phyloP scores from a whole-genome alignment of 2,113 vertebrate species.

The Paratilapia polleni region DNA sequence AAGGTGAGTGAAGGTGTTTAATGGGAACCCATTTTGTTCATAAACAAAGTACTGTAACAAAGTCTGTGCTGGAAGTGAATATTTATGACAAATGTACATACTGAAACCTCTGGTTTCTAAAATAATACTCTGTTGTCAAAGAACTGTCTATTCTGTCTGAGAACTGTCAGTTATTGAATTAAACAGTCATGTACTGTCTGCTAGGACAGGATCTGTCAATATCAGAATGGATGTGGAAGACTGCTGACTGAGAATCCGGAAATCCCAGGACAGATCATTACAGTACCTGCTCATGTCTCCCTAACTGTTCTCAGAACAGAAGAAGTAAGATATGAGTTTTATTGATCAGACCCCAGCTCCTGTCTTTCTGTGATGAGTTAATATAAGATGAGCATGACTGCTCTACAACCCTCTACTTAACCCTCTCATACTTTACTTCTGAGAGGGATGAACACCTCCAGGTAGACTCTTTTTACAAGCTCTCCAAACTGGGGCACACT shows the following conservation, averaged over 20 bases:
- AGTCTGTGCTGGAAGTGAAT: too few relatives aligned
- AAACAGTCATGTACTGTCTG: background rate
- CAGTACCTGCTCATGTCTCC: conserved; percentile 11
- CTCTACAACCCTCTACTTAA: conserved; percentile 20
- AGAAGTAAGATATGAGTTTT: conserved; percentile 38
- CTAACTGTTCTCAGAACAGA: conserved; percentile 10
- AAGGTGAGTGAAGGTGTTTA: too few relatives aligned
- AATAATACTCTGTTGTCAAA: background rate
- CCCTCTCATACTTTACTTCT: conserved; percentile 21
- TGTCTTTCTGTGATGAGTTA: background rate
- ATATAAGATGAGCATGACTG: conserved; percentile 18
- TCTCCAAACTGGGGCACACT: conserved; percentile 55
- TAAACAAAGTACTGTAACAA: background rate
- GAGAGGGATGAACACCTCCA: conserved; percentile 26
- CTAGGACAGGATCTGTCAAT: conserved; percentile 19
- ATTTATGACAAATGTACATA: background rate
- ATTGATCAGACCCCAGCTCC: conserved; percentile 58
- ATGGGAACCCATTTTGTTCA: too few relatives aligned
- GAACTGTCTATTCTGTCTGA: background rate
- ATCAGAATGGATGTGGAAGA: conserved; percentile 17
- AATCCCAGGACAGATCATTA: conserved; percentile 62
- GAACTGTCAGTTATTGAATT: conserved; percentile 1
- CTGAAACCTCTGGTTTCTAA: too few relatives aligned
- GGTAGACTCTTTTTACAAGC: conserved; percentile 44
- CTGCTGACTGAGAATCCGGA: conserved; percentile 23